Evolutionary conservation across 2,888 invertebrate genomes (phyloP), one percentile per base, ranked within the genome.

Genomic region (Charanyca ferruginea): DNA sequence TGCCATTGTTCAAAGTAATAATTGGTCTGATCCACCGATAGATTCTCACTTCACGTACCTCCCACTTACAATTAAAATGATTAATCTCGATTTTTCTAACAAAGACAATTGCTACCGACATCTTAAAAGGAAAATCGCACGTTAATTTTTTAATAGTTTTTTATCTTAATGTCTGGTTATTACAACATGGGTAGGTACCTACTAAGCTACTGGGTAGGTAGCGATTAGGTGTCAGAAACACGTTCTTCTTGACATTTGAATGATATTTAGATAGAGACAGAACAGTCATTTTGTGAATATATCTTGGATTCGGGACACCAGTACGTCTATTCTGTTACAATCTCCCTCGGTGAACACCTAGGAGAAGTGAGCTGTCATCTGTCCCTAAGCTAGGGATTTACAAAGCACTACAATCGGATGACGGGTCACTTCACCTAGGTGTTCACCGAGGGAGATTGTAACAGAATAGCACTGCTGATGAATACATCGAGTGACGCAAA

Each of bases 1-100:
- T 44, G 13, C 49, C 13, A 35, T 67, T 74, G 74, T 70, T 74
- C 11, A 3, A 41, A 41, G 25, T 22, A 73, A 25, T 66, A 51
- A 73, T 55, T 45, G 51, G 20, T 55, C 32, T 35, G 20, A 47
- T 74, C 47, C 7, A 25, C 38, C 48, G 32, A 68, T 74, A 35
- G 22, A 44, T 53, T 52, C 52, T 22, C 66, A 49, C 44, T 61
- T 6, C 35, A 60, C 38, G n/a, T 41, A 41, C 23, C 3, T 45
- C 7, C n/a, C 20, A 32, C 11, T 11, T 9, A 9, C 32, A 48
- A 52, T 71, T 48, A 61, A 25, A 32, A 54, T 35, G 25, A 22
- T 61, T 42, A 23, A 58, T 49, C 57, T 71, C 28, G 25, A 53
- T 71, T 38, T 57, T 63, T 57, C 52, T 45, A 52, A 47, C 62